A percentile compares a stretch with the other conserved stretches of the same genome.
These are phyloP conservation scores for Maniola hyperantus DNA, from an alignment of 2,888 invertebrate species.

Conservation along the genomic window DNA sequence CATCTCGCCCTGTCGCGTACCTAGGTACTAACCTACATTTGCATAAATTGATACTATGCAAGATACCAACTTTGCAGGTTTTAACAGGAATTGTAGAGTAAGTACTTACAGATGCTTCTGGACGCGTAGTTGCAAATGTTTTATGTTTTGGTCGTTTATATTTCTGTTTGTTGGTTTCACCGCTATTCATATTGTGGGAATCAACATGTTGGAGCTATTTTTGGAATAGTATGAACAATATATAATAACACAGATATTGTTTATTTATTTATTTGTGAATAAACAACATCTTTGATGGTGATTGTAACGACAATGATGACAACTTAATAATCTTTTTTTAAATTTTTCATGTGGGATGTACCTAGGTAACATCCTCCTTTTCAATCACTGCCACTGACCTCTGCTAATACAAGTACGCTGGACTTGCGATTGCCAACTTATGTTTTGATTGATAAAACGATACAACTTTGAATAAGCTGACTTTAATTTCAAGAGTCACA, in stretches of 20 bases:
- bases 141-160: conserved; percentile 62
- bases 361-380: too few species aligned
- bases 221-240: neutral
- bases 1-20: too few species aligned
- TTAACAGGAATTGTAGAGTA: too few species aligned
- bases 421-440: too few species aligned
- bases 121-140: conserved; percentile 48
- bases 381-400: too few species aligned
- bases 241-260: conserved; percentile 2
- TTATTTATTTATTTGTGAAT: neutral
- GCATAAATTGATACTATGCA: too few species aligned
- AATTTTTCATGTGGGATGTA: too few species aligned
- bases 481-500: neutral
- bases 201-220: conserved; percentile 45
- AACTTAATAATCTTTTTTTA: neutral
- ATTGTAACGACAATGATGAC: neutral
- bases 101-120: conserved; percentile 54
- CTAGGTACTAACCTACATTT: too few species aligned
- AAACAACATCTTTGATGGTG: conserved; percentile 7
- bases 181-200: conserved; percentile 58
- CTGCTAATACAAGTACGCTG: too few species aligned
- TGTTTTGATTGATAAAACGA: neutral
- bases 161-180: conserved; percentile 50
- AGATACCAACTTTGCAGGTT: too few species aligned
- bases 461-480: neutral